Percentiles rank a stretch among this genome's conserved stretches.
These are phyloP conservation scores for Merodon equestris DNA, from an alignment of 2,888 invertebrate genomes.

Conservation along the genomic window DNA sequence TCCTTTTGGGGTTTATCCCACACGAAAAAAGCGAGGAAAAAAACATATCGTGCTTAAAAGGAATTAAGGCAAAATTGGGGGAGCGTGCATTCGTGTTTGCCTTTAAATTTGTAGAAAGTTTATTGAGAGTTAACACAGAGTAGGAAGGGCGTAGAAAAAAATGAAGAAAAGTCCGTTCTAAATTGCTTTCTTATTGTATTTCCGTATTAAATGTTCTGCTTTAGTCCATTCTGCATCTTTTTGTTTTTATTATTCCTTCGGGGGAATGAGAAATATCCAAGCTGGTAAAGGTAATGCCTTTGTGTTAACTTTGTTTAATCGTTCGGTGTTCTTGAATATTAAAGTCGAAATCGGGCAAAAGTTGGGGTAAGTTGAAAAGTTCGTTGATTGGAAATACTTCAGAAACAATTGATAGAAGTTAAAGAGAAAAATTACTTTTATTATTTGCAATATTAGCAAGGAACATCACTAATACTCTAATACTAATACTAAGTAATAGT, in stretches of 20 bases:
- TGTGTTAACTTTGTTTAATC: constrained; percentile 37
- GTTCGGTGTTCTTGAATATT: constrained; percentile 38
- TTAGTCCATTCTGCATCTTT: background rate
- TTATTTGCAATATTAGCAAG: too few species aligned
- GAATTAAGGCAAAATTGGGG: constrained; percentile 60
- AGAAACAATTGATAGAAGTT: too few species aligned
- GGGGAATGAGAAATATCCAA: background rate
- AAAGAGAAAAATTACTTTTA: too few species aligned
- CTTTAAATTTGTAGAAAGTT: constrained; percentile 61
- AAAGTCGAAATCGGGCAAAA: background rate
- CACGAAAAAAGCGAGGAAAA: constrained; percentile 26
- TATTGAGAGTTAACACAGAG: constrained; percentile 37
- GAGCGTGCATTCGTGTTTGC: constrained; percentile 62
- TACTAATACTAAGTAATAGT: too few species aligned
- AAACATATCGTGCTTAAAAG: constrained; percentile 51
- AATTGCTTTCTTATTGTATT: constrained; percentile 21
- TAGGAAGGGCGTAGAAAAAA: too few species aligned
- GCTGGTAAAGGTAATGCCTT: constrained; percentile 36
- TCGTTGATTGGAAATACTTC: too few species aligned
- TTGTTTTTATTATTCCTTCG: background rate
- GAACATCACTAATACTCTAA: too few species aligned
- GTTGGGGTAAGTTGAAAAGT: background rate
- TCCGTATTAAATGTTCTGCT: constrained; percentile 5
- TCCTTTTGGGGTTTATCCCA: constrained; percentile 5
- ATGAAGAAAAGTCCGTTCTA: constrained; percentile 34